Evolutionary conservation across 2,888 invertebrate species (phyloP), one percentile per base, ranked within the genome.

Genomic region (Cosmorhoe ocellata): DNA sequence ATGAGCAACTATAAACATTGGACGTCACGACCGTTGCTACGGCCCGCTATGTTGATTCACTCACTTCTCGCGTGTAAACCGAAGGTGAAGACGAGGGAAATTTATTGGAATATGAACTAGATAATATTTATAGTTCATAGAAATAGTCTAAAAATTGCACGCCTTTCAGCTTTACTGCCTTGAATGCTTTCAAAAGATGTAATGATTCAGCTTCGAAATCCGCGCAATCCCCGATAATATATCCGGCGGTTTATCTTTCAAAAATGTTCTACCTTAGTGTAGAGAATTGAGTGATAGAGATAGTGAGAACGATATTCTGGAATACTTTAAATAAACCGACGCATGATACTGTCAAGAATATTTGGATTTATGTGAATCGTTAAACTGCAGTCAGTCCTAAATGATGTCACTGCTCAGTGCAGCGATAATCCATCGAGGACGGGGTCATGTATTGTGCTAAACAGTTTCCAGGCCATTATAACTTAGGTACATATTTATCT

Each of bases 71-170:
- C 71, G 69, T 70, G 74, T 65, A 64, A 54, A 56, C 67, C 64
- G 82, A 83, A 81, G 79, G 84, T 79, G 79, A 83, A 86, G 71
- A 74, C 74, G 74, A 76, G 79, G 83, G 79, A 84, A 84, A 79
- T 86, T 85, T 85, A 84, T 81, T 79, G 74, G 67, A 79, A 72
- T 76, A 79, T 77, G 69, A 77, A 79, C 71, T 74, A 72, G 77
- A 81, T 79, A 77, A 80, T 82, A 87, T 85, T 87, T 87, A 86
- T 84, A 75, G 82, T 81, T 80, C 77, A 61, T 53, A 66, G 77
- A 78, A 83, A 80, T 66, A 75, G 76, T 81, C 76, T 81, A 79
- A 82, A 84, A 84, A 81, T 76, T 84, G 76, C 79, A 71, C 79
- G 74, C 74, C 74, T 72, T 72, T 74, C 78, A 67, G 59, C 48